Evolutionary conservation across 2,888 invertebrate species (phyloP), one percentile per base, ranked within the genome.

Genomic region (Stomorhina lunata): DNA sequence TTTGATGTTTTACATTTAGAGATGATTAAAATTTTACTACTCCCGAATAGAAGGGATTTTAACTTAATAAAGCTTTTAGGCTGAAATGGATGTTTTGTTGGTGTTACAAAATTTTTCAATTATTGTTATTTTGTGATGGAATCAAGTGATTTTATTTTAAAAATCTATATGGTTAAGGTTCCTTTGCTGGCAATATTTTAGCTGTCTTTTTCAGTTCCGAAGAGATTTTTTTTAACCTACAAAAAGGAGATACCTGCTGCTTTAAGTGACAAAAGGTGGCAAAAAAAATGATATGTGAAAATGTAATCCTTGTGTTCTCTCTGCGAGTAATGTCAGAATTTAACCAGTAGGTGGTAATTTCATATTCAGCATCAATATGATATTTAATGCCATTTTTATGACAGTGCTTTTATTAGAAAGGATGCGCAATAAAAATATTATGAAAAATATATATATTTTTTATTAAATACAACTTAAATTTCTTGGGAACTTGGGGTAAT

Each of bases 341-440:
- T 73, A 73, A 80, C 55, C 80, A 27, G 68, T 75, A 17, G 63
- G 73, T 43, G 73, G 63, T 53, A 63, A 63, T 63, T 65, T 43
- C 32, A 32, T 63, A 32, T 63, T 53, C 32, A 12, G 32, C 53
- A 25, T 61, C 72, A 50, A 63, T 63, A 61, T 32, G 29, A 22
- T 27, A 29, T 7, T 25, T 12, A 40, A 40, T 29, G 22, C 27
- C 7, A 25, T 25, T 32, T 61, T 59, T 59, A 59, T 48, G 15
- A 29, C 71, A n/a, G 40, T n/a, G n/a, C n/a, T 40, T 43, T 29
- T n/a, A 9, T 6, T 2, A 12, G 10, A 50, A 25, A 65, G 1
- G 29, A 32, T 37, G 22, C 10, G 40, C 17, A 27, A 57, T 17
- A 48, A 71, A 34, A 71, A 15, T 5, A 22, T 6, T n/a, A 20